Percentiles rank a stretch among this genome's conserved stretches.
These are phyloP conservation scores for Napeogenes sylphis DNA, from an alignment of 2,888 invertebrate genomes.

Conservation along the genomic window DNA sequence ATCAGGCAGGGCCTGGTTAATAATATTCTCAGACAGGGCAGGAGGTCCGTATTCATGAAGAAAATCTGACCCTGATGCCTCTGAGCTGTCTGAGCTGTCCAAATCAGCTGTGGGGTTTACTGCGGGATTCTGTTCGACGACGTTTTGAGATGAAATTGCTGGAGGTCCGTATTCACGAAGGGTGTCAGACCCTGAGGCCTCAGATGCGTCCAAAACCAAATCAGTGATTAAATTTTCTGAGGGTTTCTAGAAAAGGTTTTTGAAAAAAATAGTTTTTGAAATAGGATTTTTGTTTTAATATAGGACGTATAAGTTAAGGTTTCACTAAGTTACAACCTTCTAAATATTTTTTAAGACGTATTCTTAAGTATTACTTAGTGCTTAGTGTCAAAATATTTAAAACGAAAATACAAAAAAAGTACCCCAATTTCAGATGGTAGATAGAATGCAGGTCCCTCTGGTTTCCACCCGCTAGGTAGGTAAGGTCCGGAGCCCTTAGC, in stretches of 20 bases:
- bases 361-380: no score
- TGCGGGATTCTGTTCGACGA: slow-evolving; percentile 52
- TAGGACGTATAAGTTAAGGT: background rate
- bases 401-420: slow-evolving; percentile 14
- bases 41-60: slow-evolving; percentile 75
- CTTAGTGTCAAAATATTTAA: background rate
- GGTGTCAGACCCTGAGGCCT: slow-evolving; percentile 68
- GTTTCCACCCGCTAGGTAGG: slow-evolving; percentile 67
- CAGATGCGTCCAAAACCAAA: slow-evolving; percentile 56
- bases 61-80: slow-evolving; percentile 68
- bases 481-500: slow-evolving; percentile 65
- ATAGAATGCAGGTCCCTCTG: slow-evolving; percentile 60
- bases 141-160: slow-evolving; percentile 37
- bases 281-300: background rate
- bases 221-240: slow-evolving; percentile 62
- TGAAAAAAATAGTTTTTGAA: no score
- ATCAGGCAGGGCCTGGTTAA: slow-evolving; percentile 56
- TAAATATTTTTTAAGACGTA: no score
- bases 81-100: slow-evolving; percentile 61
- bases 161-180: slow-evolving; percentile 73
- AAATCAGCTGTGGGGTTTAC: slow-evolving; percentile 62
- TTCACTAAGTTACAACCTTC: background rate
- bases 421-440: slow-evolving; percentile 61
- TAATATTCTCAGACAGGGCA: slow-evolving; percentile 45
- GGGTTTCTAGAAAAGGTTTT: slow-evolving; percentile 49